Conservation (phyloP, 2,113 vertebrate species). For the Potamarius usumacintae region DNA sequence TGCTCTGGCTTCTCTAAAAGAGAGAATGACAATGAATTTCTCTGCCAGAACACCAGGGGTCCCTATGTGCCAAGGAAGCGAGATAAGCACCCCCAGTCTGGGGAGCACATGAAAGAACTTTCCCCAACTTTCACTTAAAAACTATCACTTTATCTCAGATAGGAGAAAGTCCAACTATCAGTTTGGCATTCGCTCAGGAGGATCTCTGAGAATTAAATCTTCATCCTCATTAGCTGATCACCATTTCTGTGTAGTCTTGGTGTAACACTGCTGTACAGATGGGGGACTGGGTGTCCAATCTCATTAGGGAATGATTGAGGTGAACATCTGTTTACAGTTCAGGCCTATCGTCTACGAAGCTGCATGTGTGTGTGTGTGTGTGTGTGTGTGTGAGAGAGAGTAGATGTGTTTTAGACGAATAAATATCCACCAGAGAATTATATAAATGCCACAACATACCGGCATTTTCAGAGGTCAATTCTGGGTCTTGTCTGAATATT, state of each 20-base stretch:
- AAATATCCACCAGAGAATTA: slow-evolving; percentile 21
- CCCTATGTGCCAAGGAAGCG: slow-evolving; percentile 32
- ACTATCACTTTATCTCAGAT: slow-evolving; percentile 1
- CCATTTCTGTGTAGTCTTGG: slow-evolving; percentile 1
- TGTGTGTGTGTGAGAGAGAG: background rate
- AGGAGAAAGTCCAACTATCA: background rate
- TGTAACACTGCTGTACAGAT: slow-evolving; percentile 66
- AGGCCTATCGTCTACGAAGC: slow-evolving; percentile 36
- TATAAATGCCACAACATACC: slow-evolving; percentile 6
- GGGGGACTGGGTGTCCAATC: slow-evolving; percentile 71
- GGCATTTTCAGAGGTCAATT: slow-evolving; percentile 36
- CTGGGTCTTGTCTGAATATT: slow-evolving; percentile 21
- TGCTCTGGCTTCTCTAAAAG: slow-evolving; percentile 5
- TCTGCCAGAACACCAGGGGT: slow-evolving; percentile 56
- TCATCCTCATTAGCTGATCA: slow-evolving; percentile 18
- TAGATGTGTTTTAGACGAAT: slow-evolving; percentile 20
- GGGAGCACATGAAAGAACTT: background rate
- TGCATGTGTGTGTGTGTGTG: background rate
- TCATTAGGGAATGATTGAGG: slow-evolving; percentile 76
- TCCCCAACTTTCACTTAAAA: background rate
- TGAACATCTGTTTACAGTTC: slow-evolving; percentile 76
- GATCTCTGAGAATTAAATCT: background rate
- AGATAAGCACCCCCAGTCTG: slow-evolving; percentile 1
- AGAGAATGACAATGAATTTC: slow-evolving; percentile 5
- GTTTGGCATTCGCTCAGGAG: slow-evolving; percentile 22